Percentiles rank a stretch among this genome's conserved stretches.
These are phyloP conservation scores for Calephelis virginiensis DNA, from an alignment of 1,140 invertebrate species.

Conservation along the genomic window DNA sequence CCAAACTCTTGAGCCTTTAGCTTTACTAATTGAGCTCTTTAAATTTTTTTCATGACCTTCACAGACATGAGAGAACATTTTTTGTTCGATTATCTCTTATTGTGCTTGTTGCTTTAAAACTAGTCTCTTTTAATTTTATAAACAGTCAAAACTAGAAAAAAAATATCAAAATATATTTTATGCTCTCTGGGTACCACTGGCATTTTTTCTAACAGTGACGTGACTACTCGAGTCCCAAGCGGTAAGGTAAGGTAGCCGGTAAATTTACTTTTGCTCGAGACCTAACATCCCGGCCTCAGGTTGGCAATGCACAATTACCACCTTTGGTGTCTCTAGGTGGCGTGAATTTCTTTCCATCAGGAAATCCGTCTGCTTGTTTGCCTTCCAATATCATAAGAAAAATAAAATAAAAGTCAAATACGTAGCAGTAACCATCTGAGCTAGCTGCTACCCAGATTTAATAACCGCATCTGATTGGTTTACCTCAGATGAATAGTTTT, in stretches of 20 bases:
- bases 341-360: too few species aligned
- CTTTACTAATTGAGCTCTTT: neutral
- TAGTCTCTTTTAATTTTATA: neutral
- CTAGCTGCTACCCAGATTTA: constrained; percentile 1
- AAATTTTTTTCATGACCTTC: neutral
- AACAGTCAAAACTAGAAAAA: neutral
- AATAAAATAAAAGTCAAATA: neutral
- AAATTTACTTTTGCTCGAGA: too few species aligned
- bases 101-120: neutral
- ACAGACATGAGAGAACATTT: neutral
- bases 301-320: too few species aligned
- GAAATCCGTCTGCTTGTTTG: too few species aligned
- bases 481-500: neutral
- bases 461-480: neutral
- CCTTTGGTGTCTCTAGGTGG: too few species aligned
- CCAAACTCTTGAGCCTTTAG: neutral
- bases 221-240: neutral
- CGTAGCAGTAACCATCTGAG: neutral
- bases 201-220: neutral
- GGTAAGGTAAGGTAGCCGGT: too few species aligned
- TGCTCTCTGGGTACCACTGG: neutral
- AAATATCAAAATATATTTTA: neutral
- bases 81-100: constrained; percentile 1
- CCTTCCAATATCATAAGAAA: too few species aligned
- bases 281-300: too few species aligned